A percentile compares a stretch with the other conserved stretches of the same genome.
These are phyloP conservation scores for Mythimna impura DNA, from an alignment of 2,888 invertebrate genomes.

Conservation along the genomic window DNA sequence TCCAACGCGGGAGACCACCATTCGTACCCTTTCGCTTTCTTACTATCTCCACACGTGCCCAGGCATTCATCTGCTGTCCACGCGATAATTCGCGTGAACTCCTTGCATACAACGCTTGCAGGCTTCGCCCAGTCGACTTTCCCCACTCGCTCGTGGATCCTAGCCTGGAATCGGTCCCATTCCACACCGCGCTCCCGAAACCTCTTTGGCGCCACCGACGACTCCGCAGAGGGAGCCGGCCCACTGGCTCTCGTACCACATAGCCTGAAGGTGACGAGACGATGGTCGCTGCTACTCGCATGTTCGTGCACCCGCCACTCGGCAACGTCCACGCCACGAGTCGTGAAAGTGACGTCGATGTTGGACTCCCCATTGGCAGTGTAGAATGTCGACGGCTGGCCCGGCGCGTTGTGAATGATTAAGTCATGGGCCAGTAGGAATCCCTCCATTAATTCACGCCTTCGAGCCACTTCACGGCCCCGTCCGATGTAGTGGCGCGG, in stretches of 20 bases:
- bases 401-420: background rate
- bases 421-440: background rate
- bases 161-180: slow-evolving; percentile 25
- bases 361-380: slow-evolving; percentile 52
- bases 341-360: slow-evolving; percentile 60
- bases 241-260: no score
- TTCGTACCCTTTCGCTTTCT: slow-evolving; percentile 30
- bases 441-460: background rate
- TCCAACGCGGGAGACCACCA: slow-evolving; percentile 38
- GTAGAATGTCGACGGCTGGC: slow-evolving; percentile 46
- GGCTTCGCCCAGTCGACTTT: background rate
- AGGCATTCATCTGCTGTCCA: no score
- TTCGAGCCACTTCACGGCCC: slow-evolving; percentile 22
- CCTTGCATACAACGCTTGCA: background rate
- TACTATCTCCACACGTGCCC: background rate
- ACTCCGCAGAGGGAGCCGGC: no score
- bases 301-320: slow-evolving; percentile 55
- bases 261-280: no score
- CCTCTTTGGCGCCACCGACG: no score
- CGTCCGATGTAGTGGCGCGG: slow-evolving; percentile 40
- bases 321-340: background rate
- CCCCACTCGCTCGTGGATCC: slow-evolving; percentile 14
- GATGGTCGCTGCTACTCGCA: background rate
- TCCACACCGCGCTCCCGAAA: slow-evolving; percentile 35
- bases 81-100: slow-evolving; percentile 23